A percentile compares a stretch with the other conserved stretches of the same genome.
These are phyloP conservation scores for Drosophila nigricruria DNA, from an alignment of 2,888 invertebrate species.

Conservation along the genomic window DNA sequence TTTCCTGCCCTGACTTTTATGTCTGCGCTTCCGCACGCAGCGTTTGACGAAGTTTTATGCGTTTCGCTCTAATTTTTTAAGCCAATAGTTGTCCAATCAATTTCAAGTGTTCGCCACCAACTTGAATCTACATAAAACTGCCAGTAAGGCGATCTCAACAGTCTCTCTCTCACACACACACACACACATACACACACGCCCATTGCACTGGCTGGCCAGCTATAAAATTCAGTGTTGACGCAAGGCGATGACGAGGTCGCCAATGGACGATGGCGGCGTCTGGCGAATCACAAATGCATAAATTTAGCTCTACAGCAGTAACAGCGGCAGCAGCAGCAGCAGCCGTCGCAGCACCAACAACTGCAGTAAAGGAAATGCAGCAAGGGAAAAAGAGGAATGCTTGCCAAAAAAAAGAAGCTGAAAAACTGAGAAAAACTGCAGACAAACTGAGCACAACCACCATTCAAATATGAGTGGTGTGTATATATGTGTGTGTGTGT, in stretches of 20 bases:
- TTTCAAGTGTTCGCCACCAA: constrained; percentile 67
- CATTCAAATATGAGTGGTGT: not conserved
- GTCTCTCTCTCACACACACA: constrained; percentile 1
- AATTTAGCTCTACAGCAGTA: constrained; percentile 48
- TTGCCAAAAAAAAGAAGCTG: constrained; percentile 51
- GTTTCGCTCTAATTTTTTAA: constrained; percentile 73
- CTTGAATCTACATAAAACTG: constrained; percentile 74
- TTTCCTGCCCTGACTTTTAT: constrained; percentile 66
- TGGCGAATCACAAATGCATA: constrained; percentile 53
- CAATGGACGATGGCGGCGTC: constrained; percentile 24
- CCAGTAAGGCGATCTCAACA: constrained; percentile 20
- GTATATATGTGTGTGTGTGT: not conserved
- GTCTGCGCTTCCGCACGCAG: constrained; percentile 50
- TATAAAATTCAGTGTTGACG: constrained; percentile 71
- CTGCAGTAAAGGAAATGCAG: constrained; percentile 65
- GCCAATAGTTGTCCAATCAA: constrained; percentile 79
- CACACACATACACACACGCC: constrained; percentile 28
- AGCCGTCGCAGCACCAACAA: constrained; percentile 28
- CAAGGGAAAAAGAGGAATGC: constrained; percentile 39
- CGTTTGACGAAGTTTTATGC: constrained; percentile 63
- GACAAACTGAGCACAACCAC: constrained; percentile 38
- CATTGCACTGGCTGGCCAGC: constrained; percentile 30
- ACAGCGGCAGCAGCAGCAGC: not conserved
- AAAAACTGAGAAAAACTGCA: constrained; percentile 21
- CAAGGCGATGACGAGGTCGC: constrained; percentile 45